These are phyloP conservation scores for Iselma pallidipennis DNA, from an alignment of 2,888 invertebrate species.

Conservation along the genomic window DNA sequence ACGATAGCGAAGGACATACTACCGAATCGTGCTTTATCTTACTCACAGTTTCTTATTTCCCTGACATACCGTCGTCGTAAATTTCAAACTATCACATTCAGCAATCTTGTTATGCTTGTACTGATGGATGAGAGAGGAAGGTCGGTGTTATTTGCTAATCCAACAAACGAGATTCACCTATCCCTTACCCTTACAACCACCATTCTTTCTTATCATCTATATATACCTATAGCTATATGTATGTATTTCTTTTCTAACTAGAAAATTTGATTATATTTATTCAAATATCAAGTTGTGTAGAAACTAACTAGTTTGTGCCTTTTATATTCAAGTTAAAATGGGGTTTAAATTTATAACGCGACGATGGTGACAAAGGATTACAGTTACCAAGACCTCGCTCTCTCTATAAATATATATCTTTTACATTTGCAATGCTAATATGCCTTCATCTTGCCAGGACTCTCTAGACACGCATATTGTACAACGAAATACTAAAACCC, in stretches of 20 bases:
- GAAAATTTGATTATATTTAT: conserved; percentile 17
- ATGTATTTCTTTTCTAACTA: conserved; percentile 3
- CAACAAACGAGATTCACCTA: background rate
- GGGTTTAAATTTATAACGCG: conserved; percentile 33
- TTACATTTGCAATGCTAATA: conserved; percentile 48
- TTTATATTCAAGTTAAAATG: conserved; percentile 28
- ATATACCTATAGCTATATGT: too few relatives aligned
- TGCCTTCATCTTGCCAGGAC: conserved; percentile 36
- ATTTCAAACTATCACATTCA: conserved; percentile 33
- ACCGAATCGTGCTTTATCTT: conserved; percentile 39
- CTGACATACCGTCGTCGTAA: conserved; percentile 37
- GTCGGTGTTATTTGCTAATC: conserved; percentile 26
- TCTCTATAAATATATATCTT: conserved; percentile 33
- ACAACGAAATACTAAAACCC: conserved; percentile 35
- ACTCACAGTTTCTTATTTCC: conserved; percentile 41
- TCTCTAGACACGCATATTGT: conserved; percentile 42
- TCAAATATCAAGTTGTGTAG: conserved; percentile 11
- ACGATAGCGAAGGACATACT: conserved; percentile 35
- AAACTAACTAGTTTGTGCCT: conserved; percentile 2
- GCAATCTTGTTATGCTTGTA: conserved; percentile 29
- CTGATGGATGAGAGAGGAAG: conserved; percentile 32
- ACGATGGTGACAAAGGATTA: conserved; percentile 34
- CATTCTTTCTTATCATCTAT: too few relatives aligned
- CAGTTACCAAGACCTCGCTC: conserved; percentile 28
- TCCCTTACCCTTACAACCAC: background rate